Evolutionary conservation across 2,888 invertebrate genomes (phyloP).

Genomic region (Ptychoptera albimana): DNA sequence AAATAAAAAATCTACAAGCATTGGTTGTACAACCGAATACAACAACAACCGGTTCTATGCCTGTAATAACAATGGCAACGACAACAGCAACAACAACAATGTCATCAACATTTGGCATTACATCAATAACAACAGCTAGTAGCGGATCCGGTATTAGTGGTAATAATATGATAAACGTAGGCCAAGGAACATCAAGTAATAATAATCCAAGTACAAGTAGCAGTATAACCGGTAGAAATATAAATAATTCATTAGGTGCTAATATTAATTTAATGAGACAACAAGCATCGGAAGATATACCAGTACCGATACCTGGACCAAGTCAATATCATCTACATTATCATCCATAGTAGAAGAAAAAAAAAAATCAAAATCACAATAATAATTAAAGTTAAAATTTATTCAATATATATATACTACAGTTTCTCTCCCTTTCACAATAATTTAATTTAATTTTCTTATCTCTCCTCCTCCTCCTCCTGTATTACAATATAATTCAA

Average conservation of each 20-base stretch:
- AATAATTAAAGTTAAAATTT: too few relatives aligned
- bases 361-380: too few relatives aligned
- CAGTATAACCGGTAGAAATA: background rate
- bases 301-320: slow-evolving; percentile 7
- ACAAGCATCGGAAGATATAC: slow-evolving; percentile 10
- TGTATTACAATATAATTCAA: too few relatives aligned
- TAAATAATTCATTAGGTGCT: background rate
- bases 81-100: background rate
- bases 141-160: too few relatives aligned
- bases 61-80: background rate
- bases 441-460: too few relatives aligned
- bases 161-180: too few relatives aligned
- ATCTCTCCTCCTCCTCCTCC: too few relatives aligned
- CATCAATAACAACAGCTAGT: background rate
- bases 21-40: slow-evolving; percentile 15
- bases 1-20: slow-evolving; percentile 44
- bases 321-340: slow-evolving; percentile 8
- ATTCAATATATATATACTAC: too few relatives aligned
- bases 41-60: background rate
- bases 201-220: background rate
- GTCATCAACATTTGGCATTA: slow-evolving; percentile 15
- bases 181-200: background rate
- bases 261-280: background rate
- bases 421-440: too few relatives aligned
- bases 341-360: background rate